A percentile compares a stretch with the other conserved stretches of the same genome.
phyloP scores from a whole-genome alignment of 2,888 invertebrate genomes.

The Sinodicranocentrus sp. region DNA sequence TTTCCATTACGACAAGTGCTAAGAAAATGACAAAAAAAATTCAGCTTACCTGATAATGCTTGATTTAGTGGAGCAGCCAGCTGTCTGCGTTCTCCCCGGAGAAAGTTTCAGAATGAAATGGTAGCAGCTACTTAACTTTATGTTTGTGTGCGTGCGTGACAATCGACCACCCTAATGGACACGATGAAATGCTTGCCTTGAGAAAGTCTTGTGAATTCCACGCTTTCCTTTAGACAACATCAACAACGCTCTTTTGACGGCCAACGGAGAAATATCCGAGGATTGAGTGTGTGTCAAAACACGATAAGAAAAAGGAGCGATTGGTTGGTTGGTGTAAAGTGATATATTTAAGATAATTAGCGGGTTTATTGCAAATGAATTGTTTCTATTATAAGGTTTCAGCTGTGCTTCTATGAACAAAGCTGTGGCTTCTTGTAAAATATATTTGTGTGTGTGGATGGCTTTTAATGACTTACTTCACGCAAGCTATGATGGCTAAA shows the following conservation, averaged over 20 bases:
- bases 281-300: not conserved
- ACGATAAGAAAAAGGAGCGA: not conserved
- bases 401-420: not conserved
- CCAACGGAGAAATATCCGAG: too few relatives aligned
- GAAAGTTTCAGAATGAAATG: slow-evolving; percentile 2
- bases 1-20: not conserved
- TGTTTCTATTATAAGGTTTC: too few relatives aligned
- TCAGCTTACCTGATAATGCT: slow-evolving; percentile 31
- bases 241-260: too few relatives aligned
- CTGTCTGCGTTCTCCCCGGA: slow-evolving; percentile 14
- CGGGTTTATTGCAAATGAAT: not conserved
- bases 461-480: slow-evolving; percentile 19
- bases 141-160: not conserved
- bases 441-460: not conserved
- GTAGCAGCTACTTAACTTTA: not conserved
- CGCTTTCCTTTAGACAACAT: too few relatives aligned
- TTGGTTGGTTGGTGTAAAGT: not conserved
- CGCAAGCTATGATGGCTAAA: not conserved
- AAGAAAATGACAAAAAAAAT: slow-evolving; percentile 21
- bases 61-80: slow-evolving; percentile 13
- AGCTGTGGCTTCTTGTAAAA: not conserved
- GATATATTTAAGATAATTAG: slow-evolving; percentile 18
- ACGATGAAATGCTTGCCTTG: not conserved
- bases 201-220: not conserved
- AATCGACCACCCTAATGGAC: not conserved